These are phyloP conservation scores for Tillus elongatus DNA, from an alignment of 2,888 invertebrate genomes.

Conservation along the genomic window DNA sequence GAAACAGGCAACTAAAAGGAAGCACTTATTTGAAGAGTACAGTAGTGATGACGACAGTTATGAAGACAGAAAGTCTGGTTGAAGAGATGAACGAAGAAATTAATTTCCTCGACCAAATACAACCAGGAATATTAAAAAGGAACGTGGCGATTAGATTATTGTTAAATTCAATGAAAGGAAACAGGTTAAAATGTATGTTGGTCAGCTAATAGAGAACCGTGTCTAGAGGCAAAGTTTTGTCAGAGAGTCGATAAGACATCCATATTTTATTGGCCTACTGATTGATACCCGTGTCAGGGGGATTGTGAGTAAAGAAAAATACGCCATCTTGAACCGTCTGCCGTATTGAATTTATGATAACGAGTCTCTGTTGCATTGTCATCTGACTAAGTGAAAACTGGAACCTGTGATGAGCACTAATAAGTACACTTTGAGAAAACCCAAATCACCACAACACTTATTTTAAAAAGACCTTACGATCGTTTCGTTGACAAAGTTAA, in stretches of 20 bases:
- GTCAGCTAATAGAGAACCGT: slow-evolving; percentile 4
- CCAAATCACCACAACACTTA: no score
- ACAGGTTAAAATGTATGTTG: slow-evolving; percentile 6
- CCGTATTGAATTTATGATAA: no score
- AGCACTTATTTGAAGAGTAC: slow-evolving; percentile 1
- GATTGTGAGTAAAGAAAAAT: no score
- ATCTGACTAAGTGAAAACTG: no score
- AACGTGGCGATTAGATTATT: slow-evolving; percentile 5
- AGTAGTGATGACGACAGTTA: slow-evolving; percentile 4
- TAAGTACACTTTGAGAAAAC: no score
- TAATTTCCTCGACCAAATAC: slow-evolving; percentile 4
- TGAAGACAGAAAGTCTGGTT: background rate
- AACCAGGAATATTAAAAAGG: background rate
- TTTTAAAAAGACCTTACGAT: no score
- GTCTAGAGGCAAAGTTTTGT: slow-evolving; percentile 6
- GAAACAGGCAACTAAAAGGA: background rate
- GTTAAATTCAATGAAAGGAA: slow-evolving; percentile 6
- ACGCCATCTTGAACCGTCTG: no score
- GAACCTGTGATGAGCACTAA: no score
- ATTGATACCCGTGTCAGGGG: no score
- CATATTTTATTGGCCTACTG: slow-evolving; percentile 7
- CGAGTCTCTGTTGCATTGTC: no score
- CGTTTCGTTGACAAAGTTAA: no score
- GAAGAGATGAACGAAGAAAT: slow-evolving; percentile 7
- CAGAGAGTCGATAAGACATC: slow-evolving; percentile 6